Percentiles rank a stretch among this genome's conserved stretches.
Evolutionary conservation across 30 jellyfish, hydroid and myxozoan genomes (phyloP).

Genomic region (Aurelia aurita): DNA sequence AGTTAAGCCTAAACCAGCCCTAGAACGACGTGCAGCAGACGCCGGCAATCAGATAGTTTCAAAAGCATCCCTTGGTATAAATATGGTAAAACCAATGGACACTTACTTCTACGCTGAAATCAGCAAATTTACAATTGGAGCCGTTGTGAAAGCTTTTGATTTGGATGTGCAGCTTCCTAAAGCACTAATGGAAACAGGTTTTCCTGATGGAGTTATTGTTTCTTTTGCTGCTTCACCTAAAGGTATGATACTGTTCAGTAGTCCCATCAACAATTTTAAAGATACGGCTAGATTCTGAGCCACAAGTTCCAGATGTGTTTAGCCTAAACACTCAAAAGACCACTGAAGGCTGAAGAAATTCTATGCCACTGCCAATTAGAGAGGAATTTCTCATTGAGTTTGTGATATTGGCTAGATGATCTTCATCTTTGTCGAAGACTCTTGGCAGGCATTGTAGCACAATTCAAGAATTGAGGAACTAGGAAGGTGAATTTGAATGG

Average conservation of each 20-base stretch:
- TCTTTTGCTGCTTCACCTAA: conserved; percentile 51
- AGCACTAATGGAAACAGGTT: conserved; percentile 89
- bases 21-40: conserved; percentile 11
- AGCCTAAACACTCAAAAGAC: too few relatives aligned
- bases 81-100: conserved; percentile 66
- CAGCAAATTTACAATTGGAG: conserved; percentile 70
- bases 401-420: too few relatives aligned
- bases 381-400: too few relatives aligned
- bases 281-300: too few relatives aligned
- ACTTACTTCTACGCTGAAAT: conserved; percentile 75
- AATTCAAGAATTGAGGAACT: too few relatives aligned
- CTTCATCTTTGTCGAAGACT: too few relatives aligned
- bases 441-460: too few relatives aligned
- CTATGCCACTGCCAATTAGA: too few relatives aligned
- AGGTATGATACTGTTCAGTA: conserved; percentile 30
- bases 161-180: conserved; percentile 74
- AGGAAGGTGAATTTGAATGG: too few relatives aligned
- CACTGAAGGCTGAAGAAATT: too few relatives aligned
- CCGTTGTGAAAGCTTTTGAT: conserved; percentile 81
- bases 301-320: too few relatives aligned
- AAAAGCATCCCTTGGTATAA: conserved; percentile 77
- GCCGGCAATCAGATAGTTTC: conserved; percentile 76
- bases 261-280: too few relatives aligned
- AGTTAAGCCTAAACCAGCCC: neutral
- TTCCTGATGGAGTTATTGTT: conserved; percentile 90